A percentile compares a stretch with the other conserved stretches of the same genome.
Evolutionary conservation across 2,888 invertebrate genomes (phyloP).

Genomic region (Nymphalis urticae): DNA sequence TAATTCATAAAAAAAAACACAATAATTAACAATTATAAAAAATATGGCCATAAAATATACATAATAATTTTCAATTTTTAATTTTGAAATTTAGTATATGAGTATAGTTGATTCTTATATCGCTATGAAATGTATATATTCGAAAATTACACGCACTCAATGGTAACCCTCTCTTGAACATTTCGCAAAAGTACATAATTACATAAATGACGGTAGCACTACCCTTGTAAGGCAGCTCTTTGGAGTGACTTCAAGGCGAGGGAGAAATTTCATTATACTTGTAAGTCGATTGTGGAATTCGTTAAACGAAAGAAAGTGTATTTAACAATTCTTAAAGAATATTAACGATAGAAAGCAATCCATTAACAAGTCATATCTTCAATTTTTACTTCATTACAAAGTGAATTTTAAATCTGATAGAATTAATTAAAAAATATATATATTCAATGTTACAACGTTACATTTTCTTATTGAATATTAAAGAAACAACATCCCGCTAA

Average conservation of each 20-base stretch:
- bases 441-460: too few species aligned
- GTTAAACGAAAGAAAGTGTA: conserved; percentile 27
- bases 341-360: background rate
- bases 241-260: conserved; percentile 49
- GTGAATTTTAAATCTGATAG: too few species aligned
- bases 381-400: too few species aligned
- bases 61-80: too few species aligned
- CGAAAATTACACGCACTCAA: conserved; percentile 14
- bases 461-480: too few species aligned
- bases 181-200: conserved; percentile 34
- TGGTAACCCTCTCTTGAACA: conserved; percentile 16
- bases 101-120: background rate
- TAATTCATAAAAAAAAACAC: too few species aligned
- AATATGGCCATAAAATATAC: too few species aligned
- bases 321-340: conserved; percentile 10
- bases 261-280: conserved; percentile 50
- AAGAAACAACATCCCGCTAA: too few species aligned
- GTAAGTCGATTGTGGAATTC: conserved; percentile 39
- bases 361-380: too few species aligned
- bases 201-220: conserved; percentile 44
- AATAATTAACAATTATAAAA: too few species aligned
- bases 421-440: too few species aligned
- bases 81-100: background rate
- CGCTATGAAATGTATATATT: background rate
- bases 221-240: conserved; percentile 54